Evolutionary conservation across 2,888 invertebrate species (phyloP).

Genomic region (Stenodema calcarata): DNA sequence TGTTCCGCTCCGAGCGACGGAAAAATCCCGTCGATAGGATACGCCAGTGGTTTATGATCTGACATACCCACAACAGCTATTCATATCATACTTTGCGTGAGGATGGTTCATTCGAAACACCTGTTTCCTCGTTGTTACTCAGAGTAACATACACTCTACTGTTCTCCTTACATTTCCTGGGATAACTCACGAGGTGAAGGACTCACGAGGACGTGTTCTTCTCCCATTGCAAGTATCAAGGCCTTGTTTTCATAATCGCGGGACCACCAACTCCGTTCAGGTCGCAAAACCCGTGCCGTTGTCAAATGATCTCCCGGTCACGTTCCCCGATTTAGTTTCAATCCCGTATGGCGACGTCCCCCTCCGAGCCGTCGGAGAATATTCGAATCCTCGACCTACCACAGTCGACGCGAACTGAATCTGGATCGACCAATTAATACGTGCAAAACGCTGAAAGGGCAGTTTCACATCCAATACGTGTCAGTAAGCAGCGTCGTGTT

Average conservation of each 20-base stretch:
- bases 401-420: neutral
- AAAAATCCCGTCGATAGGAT: too few species aligned
- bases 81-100: too few species aligned
- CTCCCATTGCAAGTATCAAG: neutral
- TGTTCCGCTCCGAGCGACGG: too few species aligned
- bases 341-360: slow-evolving; percentile 5
- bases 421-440: too few species aligned
- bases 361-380: neutral
- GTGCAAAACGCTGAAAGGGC: too few species aligned
- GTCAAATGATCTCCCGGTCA: slow-evolving; percentile 15
- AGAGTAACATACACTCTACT: too few species aligned
- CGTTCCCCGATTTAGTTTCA: slow-evolving; percentile 1
- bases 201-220: neutral
- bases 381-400: neutral
- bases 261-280: slow-evolving; percentile 17
- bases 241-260: slow-evolving; percentile 21
- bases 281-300: slow-evolving; percentile 12
- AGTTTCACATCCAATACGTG: too few species aligned
- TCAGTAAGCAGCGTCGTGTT: too few species aligned
- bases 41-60: too few species aligned
- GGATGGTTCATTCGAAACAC: too few species aligned
- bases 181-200: neutral
- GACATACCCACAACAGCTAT: too few species aligned
- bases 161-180: neutral
- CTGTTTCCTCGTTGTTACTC: too few species aligned